phyloP scores from a whole-genome alignment of 2,888 invertebrate species.

The Carpatolechia fugitivella region DNA sequence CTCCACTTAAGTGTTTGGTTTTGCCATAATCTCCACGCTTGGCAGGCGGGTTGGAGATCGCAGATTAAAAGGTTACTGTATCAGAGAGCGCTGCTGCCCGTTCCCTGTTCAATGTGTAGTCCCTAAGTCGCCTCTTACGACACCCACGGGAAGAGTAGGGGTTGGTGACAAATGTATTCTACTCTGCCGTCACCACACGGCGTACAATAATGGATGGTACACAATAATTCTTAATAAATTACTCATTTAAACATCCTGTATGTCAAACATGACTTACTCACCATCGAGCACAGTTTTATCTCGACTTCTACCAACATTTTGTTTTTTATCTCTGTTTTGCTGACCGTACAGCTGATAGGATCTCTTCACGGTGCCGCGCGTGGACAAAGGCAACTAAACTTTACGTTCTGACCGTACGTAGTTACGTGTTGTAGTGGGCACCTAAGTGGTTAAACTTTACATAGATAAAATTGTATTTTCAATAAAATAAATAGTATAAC shows the following conservation, averaged over 20 bases:
- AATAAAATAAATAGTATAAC: background rate
- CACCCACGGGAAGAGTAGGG: too few species aligned
- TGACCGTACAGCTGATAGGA: slow-evolving; percentile 41
- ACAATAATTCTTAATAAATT: too few species aligned
- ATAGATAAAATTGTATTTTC: background rate
- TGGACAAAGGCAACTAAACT: slow-evolving; percentile 44
- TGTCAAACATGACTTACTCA: background rate
- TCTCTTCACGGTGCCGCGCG: slow-evolving; percentile 59
- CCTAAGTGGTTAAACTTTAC: background rate
- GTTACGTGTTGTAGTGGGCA: background rate
- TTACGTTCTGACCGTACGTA: background rate
- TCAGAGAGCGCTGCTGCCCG: too few species aligned
- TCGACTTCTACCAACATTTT: background rate
- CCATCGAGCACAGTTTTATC: background rate
- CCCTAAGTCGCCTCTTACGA: too few species aligned
- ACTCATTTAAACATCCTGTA: background rate
- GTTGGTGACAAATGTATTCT: too few species aligned
- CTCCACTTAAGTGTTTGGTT: too few species aligned
- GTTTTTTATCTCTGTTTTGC: slow-evolving; percentile 24
- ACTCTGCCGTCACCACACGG: too few species aligned
- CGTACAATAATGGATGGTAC: too few species aligned
- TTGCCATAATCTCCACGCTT: too few species aligned
- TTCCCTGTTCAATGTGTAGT: too few species aligned
- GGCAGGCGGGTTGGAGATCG: too few species aligned
- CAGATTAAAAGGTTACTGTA: too few species aligned